Conservation (phyloP, 64 coral and sea anemone genomes). For the Cladopsammia gracilis region DNA sequence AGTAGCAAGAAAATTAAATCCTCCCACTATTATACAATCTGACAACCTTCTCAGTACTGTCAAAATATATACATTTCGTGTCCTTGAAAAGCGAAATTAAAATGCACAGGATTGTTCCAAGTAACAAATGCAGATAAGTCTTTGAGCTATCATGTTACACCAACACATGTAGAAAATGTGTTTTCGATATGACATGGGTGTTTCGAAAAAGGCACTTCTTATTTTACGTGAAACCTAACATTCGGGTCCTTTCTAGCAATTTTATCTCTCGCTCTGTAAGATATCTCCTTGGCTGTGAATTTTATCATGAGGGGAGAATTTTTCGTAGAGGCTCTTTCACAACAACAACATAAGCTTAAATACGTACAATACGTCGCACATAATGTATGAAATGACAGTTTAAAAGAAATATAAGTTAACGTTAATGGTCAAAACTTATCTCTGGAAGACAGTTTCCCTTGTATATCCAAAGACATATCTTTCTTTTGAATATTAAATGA, state of each 20-base stretch:
- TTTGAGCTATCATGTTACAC: slow-evolving; percentile 26
- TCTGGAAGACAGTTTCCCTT: background rate
- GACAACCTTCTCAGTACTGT: slow-evolving; percentile 15
- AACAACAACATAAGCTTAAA: too few relatives aligned
- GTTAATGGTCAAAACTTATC: slow-evolving; percentile 36
- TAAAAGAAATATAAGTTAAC: slow-evolving; percentile 28
- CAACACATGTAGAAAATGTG: slow-evolving; percentile 23
- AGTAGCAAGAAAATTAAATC: background rate
- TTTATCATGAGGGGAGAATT: background rate
- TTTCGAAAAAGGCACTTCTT: background rate
- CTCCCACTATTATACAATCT: background rate
- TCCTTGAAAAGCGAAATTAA: slow-evolving; percentile 51
- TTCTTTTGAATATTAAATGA: background rate
- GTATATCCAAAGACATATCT: background rate
- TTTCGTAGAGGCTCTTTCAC: too few relatives aligned
- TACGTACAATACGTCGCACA: background rate
- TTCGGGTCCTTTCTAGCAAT: background rate
- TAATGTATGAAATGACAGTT: background rate
- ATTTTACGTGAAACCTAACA: background rate
- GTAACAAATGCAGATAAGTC: background rate
- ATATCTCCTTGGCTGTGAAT: background rate
- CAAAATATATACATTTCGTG: background rate
- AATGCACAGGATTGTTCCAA: background rate
- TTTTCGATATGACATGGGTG: background rate
- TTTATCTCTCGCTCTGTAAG: background rate